phyloP scores from a whole-genome alignment of 2,113 vertebrate genomes.

The Xenopus borealis region DNA sequence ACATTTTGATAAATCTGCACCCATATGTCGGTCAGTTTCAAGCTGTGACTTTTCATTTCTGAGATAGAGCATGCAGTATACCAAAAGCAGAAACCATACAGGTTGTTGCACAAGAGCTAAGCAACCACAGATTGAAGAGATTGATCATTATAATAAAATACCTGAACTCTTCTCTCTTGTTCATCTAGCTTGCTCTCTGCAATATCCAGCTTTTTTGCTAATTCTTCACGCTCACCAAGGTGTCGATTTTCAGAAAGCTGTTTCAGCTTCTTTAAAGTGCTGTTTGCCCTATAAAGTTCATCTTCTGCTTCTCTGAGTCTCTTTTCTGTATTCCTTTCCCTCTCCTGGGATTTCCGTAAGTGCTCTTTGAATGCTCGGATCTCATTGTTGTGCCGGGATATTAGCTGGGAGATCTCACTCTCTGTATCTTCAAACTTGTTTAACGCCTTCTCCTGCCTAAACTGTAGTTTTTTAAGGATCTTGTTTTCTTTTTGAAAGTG shows the following conservation, averaged over 20 bases:
- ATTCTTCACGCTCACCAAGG: conserved; percentile 81
- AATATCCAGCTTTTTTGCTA: conserved; percentile 74
- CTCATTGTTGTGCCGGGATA: conserved; percentile 82
- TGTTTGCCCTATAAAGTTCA: conserved; percentile 76
- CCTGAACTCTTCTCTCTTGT: conserved; percentile 81
- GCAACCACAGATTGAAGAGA: too few species aligned
- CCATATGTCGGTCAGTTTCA: too few species aligned
- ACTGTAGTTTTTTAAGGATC: conserved; percentile 83
- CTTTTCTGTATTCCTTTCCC: conserved; percentile 74
- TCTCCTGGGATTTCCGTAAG: conserved; percentile 83
- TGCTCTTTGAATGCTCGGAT: conserved; percentile 79
- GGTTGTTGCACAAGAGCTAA: too few species aligned
- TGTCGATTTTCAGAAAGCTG: conserved; percentile 81
- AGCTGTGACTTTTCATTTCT: too few species aligned
- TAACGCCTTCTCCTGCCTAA: conserved; percentile 89
- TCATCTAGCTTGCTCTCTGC: conserved; percentile 74
- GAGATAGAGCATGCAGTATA: too few species aligned
- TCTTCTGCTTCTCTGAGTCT: conserved; percentile 74
- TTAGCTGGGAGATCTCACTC: conserved; percentile 86
- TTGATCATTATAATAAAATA: conserved; percentile 43
- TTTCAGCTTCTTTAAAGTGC: conserved; percentile 72
- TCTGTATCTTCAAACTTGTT: conserved; percentile 87
- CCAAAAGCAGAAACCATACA: too few species aligned
- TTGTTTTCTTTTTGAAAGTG: conserved; percentile 90
- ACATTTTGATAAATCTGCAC: too few species aligned